Percentiles rank a stretch among this genome's conserved stretches.
Conservation (phyloP, 2,888 invertebrate species). For the Drosophila emarginata region DNA sequence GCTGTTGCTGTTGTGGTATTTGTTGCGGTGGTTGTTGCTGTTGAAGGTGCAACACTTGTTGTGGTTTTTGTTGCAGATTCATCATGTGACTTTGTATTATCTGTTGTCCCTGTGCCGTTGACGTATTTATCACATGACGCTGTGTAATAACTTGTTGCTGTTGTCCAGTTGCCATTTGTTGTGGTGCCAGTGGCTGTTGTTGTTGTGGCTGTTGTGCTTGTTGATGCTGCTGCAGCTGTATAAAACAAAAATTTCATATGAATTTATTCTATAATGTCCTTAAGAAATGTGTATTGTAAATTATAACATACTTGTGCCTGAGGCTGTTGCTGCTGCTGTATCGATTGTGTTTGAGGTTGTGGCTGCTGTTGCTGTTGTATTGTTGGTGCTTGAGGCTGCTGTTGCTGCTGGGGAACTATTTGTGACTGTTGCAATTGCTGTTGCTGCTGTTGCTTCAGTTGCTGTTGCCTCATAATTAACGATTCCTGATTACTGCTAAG, state of each 20-base stretch:
- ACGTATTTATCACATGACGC: slow-evolving; percentile 81
- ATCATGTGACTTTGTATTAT: slow-evolving; percentile 82
- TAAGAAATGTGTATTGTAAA: no score
- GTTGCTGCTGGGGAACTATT: slow-evolving; percentile 50
- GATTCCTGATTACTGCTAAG: slow-evolving; percentile 81
- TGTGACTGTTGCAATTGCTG: slow-evolving; percentile 74
- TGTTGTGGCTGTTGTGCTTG: slow-evolving; percentile 44
- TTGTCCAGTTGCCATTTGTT: slow-evolving; percentile 41
- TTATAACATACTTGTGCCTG: slow-evolving; percentile 26
- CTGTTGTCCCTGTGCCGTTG: slow-evolving; percentile 82
- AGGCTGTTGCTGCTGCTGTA: slow-evolving; percentile 27
- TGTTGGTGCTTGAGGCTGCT: slow-evolving; percentile 53
- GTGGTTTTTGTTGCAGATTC: slow-evolving; percentile 79
- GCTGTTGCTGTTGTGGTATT: slow-evolving; percentile 38
- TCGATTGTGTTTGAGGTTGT: slow-evolving; percentile 33
- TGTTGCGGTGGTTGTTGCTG: slow-evolving; percentile 72
- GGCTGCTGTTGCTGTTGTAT: slow-evolving; percentile 55
- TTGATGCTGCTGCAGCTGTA: slow-evolving; percentile 34
- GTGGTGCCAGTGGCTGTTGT: slow-evolving; percentile 39
- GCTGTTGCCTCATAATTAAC: slow-evolving; percentile 80
- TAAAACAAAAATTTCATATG: no score
- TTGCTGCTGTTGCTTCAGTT: slow-evolving; percentile 78
- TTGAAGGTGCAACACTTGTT: slow-evolving; percentile 74
- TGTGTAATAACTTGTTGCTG: slow-evolving; percentile 80
- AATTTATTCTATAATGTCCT: background rate